Conservation (phyloP, 2,888 invertebrate genomes). For the Cactoblastis cactorum region DNA sequence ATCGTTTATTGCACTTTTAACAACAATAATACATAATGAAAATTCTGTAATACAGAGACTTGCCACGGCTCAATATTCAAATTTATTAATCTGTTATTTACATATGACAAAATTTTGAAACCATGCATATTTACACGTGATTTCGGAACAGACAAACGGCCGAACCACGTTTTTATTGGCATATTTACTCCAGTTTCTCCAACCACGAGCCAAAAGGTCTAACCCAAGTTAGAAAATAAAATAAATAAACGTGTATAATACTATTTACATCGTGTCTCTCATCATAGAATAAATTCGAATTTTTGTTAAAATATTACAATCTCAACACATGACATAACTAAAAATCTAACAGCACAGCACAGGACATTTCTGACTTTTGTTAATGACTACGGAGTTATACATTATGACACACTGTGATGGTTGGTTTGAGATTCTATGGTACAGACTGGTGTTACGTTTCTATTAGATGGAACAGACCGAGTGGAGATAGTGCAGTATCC, state of each 20-base stretch:
- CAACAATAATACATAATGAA: slow-evolving; percentile 19
- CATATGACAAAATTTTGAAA: slow-evolving; percentile 39
- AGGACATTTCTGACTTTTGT: slow-evolving; percentile 1
- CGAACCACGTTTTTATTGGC: slow-evolving; percentile 10
- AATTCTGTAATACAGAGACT: slow-evolving; percentile 12
- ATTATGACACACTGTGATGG: slow-evolving; percentile 20
- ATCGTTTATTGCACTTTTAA: slow-evolving; percentile 53
- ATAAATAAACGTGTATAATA: slow-evolving; percentile 30
- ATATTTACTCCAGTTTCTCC: slow-evolving; percentile 15
- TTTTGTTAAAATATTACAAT: slow-evolving; percentile 18
- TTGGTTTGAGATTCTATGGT: slow-evolving; percentile 49
- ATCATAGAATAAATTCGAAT: slow-evolving; percentile 21
- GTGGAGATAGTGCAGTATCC: slow-evolving; percentile 17
- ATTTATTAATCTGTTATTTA: slow-evolving; percentile 35
- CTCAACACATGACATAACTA: slow-evolving; percentile 32
- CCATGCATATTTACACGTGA: slow-evolving; percentile 49
- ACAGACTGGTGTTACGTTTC: slow-evolving; percentile 31
- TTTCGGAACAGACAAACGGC: slow-evolving; percentile 8
- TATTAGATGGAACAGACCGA: slow-evolving; percentile 66
- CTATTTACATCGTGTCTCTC: slow-evolving; percentile 32
- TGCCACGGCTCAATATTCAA: slow-evolving; percentile 19
- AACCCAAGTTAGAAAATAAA: slow-evolving; percentile 29
- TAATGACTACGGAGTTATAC: slow-evolving; percentile 15
- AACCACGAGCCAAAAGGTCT: slow-evolving; percentile 17
- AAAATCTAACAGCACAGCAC: slow-evolving; percentile 18